Evolutionary conservation across 2,888 invertebrate species (phyloP), one percentile per base, ranked within the genome.

Genomic region (Xylophagus ater): DNA sequence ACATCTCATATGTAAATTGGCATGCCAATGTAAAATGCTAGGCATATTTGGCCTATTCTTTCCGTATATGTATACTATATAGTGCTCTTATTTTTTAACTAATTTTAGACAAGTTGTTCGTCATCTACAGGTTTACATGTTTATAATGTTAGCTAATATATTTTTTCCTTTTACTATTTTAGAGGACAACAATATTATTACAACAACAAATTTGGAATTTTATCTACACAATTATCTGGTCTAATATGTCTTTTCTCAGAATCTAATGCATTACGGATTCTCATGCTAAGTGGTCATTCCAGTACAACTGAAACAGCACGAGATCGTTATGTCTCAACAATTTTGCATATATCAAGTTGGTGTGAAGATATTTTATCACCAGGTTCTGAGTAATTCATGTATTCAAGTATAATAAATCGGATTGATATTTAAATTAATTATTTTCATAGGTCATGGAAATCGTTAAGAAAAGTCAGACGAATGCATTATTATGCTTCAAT

Each of bases 341-440:
- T 81, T 30, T 65, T 77, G 4, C 83, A 87, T 53, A 76, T 81
- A 46, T 58, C 74, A 14, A 59, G 74, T 3, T 89, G 88, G 88
- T 85, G 85, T 56, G 73, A 76, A 41, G 64, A 74, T 21, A 76
- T 81, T 39, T 71, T 83, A 20, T 72, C 71, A 46, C 73, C 74
- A 2, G 72, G 71, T 8, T 72, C 72, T 36, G 60, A 58, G 78
- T 78, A 58, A 40, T n/a, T 31, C 14, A 4, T 65, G 69, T 66
- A 14, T 19, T 18, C 20, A 15, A 24, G 28, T n/a, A n/a, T 13
- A 33, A 10, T 39, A 8, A 29, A 19, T 28, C 10, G 15, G 21
- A 13, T 28, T 40, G 19, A 29, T 37, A 12, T 21, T n/a, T 9
- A 13, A 7, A 5, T 29, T 14, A 14, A 29, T 4, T 6, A 18